Evolutionary conservation across 2,797 vertebrate genomes (phyloP).

Genomic region (Erpetoichthys calabaricus): DNA sequence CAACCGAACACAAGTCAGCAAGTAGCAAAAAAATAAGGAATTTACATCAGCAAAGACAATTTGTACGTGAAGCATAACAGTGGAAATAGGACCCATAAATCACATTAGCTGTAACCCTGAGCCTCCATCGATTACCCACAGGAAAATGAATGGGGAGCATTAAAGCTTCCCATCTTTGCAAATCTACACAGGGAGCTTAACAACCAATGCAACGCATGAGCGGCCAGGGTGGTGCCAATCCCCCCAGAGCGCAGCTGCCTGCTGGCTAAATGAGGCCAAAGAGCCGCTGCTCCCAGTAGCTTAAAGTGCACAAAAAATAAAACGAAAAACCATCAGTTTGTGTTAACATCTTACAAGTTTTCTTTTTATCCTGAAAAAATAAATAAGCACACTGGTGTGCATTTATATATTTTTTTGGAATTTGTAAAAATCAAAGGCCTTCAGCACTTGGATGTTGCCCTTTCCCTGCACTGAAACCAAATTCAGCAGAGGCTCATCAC

Average conservation of each 20-base stretch:
- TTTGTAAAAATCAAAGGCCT: too few relatives aligned
- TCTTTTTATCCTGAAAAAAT: too few relatives aligned
- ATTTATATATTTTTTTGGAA: too few relatives aligned
- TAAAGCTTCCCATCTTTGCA: conserved; percentile 36
- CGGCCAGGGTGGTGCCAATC: conserved; percentile 21
- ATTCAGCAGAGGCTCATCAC: too few relatives aligned
- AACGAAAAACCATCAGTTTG: too few relatives aligned
- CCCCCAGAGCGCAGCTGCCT: conserved; percentile 17
- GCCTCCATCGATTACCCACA: conserved; percentile 54
- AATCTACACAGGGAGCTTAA: conserved; percentile 35
- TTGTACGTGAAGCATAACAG: conserved; percentile 61
- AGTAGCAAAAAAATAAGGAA: conserved; percentile 38
- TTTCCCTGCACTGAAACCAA: too few relatives aligned
- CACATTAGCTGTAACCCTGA: conserved; percentile 52
- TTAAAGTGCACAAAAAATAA: too few relatives aligned
- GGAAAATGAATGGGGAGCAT: conserved; percentile 52
- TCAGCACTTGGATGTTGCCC: too few relatives aligned
- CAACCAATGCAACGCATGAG: conserved; percentile 27
- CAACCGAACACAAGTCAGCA: conserved; percentile 41
- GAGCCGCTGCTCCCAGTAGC: too few relatives aligned
- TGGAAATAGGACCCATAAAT: conserved; percentile 60
- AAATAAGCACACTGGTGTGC: too few relatives aligned
- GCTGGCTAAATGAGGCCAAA: neutral
- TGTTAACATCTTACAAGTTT: too few relatives aligned
- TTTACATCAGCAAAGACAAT: conserved; percentile 56